These are phyloP conservation scores for Pseudopipra pipra DNA, from an alignment of 2,113 vertebrate species.

Conservation along the genomic window DNA sequence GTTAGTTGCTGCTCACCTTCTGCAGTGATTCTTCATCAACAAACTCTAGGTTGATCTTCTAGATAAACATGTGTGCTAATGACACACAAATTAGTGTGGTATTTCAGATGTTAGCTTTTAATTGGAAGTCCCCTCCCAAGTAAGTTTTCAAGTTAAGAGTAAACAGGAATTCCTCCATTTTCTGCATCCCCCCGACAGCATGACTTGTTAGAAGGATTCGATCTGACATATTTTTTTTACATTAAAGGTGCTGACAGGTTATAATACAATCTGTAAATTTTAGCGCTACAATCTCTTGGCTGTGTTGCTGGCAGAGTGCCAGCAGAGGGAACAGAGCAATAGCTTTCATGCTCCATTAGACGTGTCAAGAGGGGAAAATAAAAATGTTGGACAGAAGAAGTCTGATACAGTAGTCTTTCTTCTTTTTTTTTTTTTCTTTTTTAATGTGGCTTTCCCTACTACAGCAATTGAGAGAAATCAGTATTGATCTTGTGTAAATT, in stretches of 20 bases:
- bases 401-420: not conserved
- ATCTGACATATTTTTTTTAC: not conserved
- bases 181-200: not conserved
- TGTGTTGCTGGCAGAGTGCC: not conserved
- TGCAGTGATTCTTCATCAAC: not conserved
- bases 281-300: not conserved
- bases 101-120: not conserved
- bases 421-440: not conserved
- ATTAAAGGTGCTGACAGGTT: not conserved
- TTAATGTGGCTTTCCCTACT: not conserved
- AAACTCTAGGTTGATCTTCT: not conserved
- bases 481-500: not conserved
- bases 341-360: not conserved
- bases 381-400: not conserved
- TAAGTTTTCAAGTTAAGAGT: not conserved
- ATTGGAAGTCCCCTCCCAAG: not conserved
- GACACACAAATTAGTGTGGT: not conserved
- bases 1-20: not conserved
- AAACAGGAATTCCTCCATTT: constrained; percentile 9
- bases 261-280: not conserved
- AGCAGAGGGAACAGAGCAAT: not conserved
- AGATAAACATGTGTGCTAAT: not conserved
- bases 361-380: not conserved
- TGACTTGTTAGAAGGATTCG: not conserved
- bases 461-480: not conserved